These are phyloP conservation scores for Craseonycteris thonglongyai DNA, from an alignment of 2,113 vertebrate genomes.

Conservation along the genomic window DNA sequence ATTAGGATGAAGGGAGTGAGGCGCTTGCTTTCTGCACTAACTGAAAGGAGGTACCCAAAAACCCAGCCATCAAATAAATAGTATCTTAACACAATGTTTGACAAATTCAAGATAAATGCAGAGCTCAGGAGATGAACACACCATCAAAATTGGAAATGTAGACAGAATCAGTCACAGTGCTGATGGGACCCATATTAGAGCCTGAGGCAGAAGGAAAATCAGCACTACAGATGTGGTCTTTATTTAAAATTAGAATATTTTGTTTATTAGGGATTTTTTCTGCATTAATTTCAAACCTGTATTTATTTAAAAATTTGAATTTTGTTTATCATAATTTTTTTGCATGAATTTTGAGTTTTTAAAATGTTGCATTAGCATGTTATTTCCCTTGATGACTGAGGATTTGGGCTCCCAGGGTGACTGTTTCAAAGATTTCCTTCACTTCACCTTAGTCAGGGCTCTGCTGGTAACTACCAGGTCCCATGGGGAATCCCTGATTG, in stretches of 20 bases:
- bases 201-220: not conserved
- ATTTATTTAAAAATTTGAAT: not conserved
- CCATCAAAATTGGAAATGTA: not conserved
- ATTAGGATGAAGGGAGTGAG: accelerated
- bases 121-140: not conserved
- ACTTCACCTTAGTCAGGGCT: not conserved
- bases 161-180: not conserved
- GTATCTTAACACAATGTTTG: not conserved
- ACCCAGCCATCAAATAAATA: not conserved
- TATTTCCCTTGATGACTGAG: not conserved
- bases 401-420: not conserved
- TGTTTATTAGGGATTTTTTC: not conserved
- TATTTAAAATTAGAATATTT: not conserved
- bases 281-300: not conserved
- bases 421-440: not conserved
- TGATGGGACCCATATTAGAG: not conserved
- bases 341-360: not conserved
- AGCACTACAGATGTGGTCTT: not conserved
- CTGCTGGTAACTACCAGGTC: accelerated
- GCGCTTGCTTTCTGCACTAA: not conserved
- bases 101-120: not conserved
- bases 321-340: not conserved
- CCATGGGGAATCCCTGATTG: not conserved
- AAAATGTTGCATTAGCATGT: not conserved
- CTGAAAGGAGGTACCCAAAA: not conserved